These are phyloP conservation scores for Pseudolaguvia tuberculata DNA, from an alignment of 2,113 vertebrate genomes.

Conservation along the genomic window DNA sequence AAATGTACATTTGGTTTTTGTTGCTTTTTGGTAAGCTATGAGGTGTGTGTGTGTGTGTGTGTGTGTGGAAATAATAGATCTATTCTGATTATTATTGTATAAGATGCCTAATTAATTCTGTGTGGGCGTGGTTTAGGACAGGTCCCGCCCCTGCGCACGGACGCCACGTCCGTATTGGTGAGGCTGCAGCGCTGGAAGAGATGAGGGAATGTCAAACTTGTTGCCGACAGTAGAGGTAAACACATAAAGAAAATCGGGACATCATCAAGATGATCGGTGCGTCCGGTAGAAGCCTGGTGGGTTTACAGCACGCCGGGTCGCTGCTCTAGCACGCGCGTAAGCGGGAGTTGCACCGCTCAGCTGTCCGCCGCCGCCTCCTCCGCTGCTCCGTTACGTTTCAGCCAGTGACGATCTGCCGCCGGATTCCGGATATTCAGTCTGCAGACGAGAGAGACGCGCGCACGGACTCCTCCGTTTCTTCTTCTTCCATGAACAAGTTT, in stretches of 20 bases:
- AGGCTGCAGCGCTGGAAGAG: conserved; percentile 37
- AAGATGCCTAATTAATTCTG: background rate
- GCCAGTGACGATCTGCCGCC: conserved; percentile 17
- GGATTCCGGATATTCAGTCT: conserved; percentile 21
- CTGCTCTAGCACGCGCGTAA: background rate
- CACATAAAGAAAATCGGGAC: conserved; percentile 24
- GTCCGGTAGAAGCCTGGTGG: background rate
- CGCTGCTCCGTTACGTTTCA: conserved; percentile 15
- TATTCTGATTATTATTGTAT: background rate
- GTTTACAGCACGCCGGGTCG: background rate
- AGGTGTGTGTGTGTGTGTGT: background rate
- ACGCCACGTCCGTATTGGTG: conserved; percentile 40
- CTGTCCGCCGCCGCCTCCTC: too few species aligned
- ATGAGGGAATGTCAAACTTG: conserved; percentile 55
- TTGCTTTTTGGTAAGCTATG: too few species aligned
- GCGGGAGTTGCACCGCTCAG: background rate
- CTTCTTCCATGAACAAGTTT: conserved; percentile 9
- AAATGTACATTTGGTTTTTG: too few species aligned
- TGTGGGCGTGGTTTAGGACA: conserved; percentile 8
- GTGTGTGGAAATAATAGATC: background rate
- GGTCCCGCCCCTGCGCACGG: conserved; percentile 46
- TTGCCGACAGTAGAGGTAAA: conserved; percentile 45
- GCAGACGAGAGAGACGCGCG: conserved; percentile 12
- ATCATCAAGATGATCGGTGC: conserved; percentile 6
- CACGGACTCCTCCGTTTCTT: background rate